Conservation (phyloP, 2,888 invertebrate genomes). For the Amphipoea lucens region DNA sequence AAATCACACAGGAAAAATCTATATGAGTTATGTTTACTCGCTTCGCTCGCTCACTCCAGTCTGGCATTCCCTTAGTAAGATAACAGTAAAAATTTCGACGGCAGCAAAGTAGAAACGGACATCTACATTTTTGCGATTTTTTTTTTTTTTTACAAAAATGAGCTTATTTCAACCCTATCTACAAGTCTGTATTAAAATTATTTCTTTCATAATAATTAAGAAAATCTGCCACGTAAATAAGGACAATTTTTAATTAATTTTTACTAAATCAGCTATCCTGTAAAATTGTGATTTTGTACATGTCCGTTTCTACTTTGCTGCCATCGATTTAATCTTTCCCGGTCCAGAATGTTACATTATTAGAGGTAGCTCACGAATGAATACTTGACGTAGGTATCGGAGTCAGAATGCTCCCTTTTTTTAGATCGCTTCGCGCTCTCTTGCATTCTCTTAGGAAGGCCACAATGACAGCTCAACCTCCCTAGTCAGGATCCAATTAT, state of each 20-base stretch:
- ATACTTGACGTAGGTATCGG: neutral
- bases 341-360: neutral
- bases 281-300: no score
- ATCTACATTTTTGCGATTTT: no score
- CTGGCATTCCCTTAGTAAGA: neutral
- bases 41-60: neutral
- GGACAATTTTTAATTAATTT: no score
- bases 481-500: neutral
- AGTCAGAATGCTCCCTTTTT: neutral
- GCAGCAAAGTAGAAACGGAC: no score
- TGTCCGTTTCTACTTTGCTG: no score
- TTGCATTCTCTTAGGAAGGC: neutral
- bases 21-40: neutral
- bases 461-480: neutral
- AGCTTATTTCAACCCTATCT: no score
- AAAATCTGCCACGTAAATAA: no score
- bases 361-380: neutral
- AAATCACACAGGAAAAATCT: neutral
- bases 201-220: no score
- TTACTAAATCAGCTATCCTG: no score
- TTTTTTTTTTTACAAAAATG: no score
- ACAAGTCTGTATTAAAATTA: no score
- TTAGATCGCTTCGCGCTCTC: neutral
- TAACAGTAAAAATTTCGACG: neutral
- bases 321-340: neutral